These are phyloP conservation scores for Aptenodytes patagonicus DNA, from an alignment of 2,113 vertebrate species.

Conservation along the genomic window DNA sequence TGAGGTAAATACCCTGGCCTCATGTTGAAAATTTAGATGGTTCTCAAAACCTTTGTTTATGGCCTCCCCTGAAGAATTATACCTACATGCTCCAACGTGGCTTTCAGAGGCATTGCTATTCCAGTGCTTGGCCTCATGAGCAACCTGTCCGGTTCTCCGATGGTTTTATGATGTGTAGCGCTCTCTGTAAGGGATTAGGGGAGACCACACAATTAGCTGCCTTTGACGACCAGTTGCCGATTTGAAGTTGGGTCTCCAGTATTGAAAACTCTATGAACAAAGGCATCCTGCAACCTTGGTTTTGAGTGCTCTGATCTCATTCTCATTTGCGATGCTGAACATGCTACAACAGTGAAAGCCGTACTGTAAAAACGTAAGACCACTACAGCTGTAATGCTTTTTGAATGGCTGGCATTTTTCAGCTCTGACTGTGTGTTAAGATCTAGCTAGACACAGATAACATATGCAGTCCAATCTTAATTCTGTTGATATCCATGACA, in stretches of 20 bases:
- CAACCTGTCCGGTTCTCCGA: neutral
- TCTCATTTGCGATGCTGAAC: neutral
- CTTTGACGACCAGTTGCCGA: neutral
- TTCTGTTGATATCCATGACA: neutral
- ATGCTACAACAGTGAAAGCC: accelerated
- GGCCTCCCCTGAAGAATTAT: neutral
- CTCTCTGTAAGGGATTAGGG: neutral
- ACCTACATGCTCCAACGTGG: neutral
- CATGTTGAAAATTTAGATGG: neutral
- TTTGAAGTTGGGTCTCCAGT: neutral
- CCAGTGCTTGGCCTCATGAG: neutral
- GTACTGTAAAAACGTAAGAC: neutral
- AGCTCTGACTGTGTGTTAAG: neutral
- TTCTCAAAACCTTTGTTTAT: neutral
- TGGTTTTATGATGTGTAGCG: neutral
- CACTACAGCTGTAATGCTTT: neutral
- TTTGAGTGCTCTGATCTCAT: neutral
- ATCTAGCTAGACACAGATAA: neutral
- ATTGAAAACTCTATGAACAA: neutral
- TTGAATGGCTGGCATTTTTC: neutral
- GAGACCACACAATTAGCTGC: neutral
- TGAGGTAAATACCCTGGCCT: neutral
- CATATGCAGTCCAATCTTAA: neutral
- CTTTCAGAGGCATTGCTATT: neutral
- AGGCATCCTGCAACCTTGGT: neutral